A percentile compares a stretch with the other conserved stretches of the same genome.
Evolutionary conservation across 2,113 vertebrate species (phyloP).

Genomic region (Columbina picui): DNA sequence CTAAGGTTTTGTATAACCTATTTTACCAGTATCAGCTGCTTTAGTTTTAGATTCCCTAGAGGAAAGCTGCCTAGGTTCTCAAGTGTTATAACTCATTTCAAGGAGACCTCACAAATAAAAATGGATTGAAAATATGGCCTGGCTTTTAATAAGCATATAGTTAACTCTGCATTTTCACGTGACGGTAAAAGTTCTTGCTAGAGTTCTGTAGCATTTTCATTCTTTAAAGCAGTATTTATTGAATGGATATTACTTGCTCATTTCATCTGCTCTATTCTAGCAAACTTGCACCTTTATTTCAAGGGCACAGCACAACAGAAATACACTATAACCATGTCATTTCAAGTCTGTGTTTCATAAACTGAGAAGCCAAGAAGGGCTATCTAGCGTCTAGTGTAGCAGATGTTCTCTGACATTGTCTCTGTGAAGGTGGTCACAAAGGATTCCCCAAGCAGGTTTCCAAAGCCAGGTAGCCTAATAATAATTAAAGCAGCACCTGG

Average conservation of each 20-base stretch:
- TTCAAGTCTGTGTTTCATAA: background rate
- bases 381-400: background rate
- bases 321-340: accelerated
- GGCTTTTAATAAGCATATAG: background rate
- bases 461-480: background rate
- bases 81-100: constrained; percentile 62
- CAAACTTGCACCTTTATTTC: background rate
- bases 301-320: background rate
- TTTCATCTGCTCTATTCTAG: background rate
- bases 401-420: background rate
- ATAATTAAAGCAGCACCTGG: background rate
- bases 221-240: background rate
- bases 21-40: constrained; percentile 73
- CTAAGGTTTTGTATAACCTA: constrained; percentile 60
- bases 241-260: background rate
- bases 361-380: background rate
- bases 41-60: constrained; percentile 36
- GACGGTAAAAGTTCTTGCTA: background rate
- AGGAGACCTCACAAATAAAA: constrained; percentile 70
- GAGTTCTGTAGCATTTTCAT: background rate
- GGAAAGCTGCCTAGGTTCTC: constrained; percentile 55
- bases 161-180: background rate
- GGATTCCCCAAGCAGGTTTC: background rate
- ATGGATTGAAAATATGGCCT: background rate
- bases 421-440: background rate